Percentiles rank a stretch among this genome's conserved stretches.
phyloP scores from a whole-genome alignment of 2,888 invertebrate species.

The Gonocerus acuteangulatus region DNA sequence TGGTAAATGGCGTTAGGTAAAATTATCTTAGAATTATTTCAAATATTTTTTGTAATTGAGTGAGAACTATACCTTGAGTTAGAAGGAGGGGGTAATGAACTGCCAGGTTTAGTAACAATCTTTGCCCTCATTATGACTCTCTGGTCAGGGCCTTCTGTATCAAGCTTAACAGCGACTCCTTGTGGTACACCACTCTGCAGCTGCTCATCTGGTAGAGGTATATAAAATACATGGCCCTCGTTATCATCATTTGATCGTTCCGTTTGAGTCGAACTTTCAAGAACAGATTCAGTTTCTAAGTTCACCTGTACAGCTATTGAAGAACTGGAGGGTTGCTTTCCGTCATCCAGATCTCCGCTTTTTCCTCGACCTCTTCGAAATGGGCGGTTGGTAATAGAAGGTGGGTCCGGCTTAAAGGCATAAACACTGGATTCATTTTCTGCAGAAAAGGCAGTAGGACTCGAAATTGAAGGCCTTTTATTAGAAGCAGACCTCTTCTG shows the following conservation, averaged over 20 bases:
- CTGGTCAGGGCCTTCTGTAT: conserved; percentile 57
- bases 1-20: no score
- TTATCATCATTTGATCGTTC: conserved; percentile 45
- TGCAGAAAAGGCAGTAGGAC: conserved; percentile 55
- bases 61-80: background rate
- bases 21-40: no score
- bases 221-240: conserved; percentile 56
- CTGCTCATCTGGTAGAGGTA: conserved; percentile 48
- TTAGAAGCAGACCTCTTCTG: conserved; percentile 46
- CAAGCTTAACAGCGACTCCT: conserved; percentile 58
- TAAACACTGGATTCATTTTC: conserved; percentile 64
- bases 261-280: conserved; percentile 45
- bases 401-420: conserved; percentile 58
- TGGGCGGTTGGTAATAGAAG: conserved; percentile 49
- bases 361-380: conserved; percentile 45
- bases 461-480: conserved; percentile 45
- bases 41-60: no score
- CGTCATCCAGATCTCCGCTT: conserved; percentile 45
- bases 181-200: conserved; percentile 45
- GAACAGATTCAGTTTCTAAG: conserved; percentile 42
- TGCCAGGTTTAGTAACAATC: conserved; percentile 52
- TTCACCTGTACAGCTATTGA: conserved; percentile 52
- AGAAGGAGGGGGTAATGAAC: conserved; percentile 11
- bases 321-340: conserved; percentile 42
- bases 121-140: conserved; percentile 56